Evolutionary conservation across 2,888 invertebrate species (phyloP), one percentile per base, ranked within the genome.

Genomic region (Allacma fusca): DNA sequence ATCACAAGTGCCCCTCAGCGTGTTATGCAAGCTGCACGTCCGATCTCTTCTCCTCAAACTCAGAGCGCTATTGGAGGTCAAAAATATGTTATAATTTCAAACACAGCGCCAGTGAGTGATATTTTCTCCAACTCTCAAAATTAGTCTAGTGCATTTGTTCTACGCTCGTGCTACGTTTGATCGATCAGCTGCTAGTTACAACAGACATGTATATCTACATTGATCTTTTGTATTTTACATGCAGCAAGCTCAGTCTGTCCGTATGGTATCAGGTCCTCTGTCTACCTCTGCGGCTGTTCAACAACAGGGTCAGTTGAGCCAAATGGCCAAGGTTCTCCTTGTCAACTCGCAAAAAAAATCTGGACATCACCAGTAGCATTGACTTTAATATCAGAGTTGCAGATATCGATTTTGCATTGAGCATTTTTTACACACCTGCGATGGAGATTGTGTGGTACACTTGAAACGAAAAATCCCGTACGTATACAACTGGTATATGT

Each of bases 301-400:
- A 57, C 68, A 69, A 21, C 74, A 68, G 19, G 68, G 69, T n/a
- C 72, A 73, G 40, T 68, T 79, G 59, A 77, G 77, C 34, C 79
- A 79, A 64, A 78, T 79, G 79, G 73, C 79, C 0, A 75, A 78
- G 72, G 79, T 79, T 44, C 76, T 79, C 1, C 73, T 78, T 21
- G 78, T 79, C 19, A 77, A 75, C 62, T 68, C 73, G 16, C 78
- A 78, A 44, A 71, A 71, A 28, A 71, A 71, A 57, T 28, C 43
- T 19, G 57, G 57, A 19, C 65, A 65, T 50, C 50, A 40, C 13
- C 40, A 13, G 50, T 50, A 50, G 16, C 2, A 50, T 16, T n/a
- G 19, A 50, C 16, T 19, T 12, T 34, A 34, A 34, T 34, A 34
- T 34, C 34, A 34, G 4, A 4, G 34, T 7, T 34, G 9, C 34